phyloP scores from a whole-genome alignment of 2,888 invertebrate genomes.

The Nemapogon koenigi region DNA sequence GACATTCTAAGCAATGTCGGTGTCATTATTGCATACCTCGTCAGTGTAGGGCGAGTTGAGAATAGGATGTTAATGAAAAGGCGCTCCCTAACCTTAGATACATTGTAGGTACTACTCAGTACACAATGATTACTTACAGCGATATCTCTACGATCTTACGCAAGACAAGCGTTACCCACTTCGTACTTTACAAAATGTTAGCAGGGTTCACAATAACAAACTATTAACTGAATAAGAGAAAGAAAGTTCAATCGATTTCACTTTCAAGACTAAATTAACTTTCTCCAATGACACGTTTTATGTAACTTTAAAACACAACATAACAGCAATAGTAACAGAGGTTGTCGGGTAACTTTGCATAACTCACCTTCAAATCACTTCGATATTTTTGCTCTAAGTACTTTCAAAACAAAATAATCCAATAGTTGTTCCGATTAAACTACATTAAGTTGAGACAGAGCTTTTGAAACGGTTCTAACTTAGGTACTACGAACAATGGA shows the following conservation, averaged over 20 bases:
- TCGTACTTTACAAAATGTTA: no score
- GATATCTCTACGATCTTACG: no score
- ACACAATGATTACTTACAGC: no score
- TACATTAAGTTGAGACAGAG: no score
- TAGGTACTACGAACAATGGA: no score
- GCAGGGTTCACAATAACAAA: slow-evolving; percentile 19
- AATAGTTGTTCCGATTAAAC: no score
- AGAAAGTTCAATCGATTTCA: slow-evolving; percentile 65
- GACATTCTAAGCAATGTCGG: slow-evolving; percentile 14
- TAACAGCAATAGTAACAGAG: slow-evolving; percentile 51
- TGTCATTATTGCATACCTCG: slow-evolving; percentile 4
- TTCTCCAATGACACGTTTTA: slow-evolving; percentile 63
- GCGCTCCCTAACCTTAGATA: no score
- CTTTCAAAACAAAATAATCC: no score
- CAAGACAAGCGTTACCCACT: no score
- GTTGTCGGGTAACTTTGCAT: slow-evolving; percentile 33
- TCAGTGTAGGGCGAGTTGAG: background rate
- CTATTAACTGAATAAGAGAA: slow-evolving; percentile 57
- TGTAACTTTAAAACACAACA: slow-evolving; percentile 49
- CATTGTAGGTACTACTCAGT: no score
- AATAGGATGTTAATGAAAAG: no score
- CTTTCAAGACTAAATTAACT: slow-evolving; percentile 66
- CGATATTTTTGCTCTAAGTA: slow-evolving; percentile 18
- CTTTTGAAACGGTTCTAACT: no score
- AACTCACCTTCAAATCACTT: slow-evolving; percentile 24